A percentile compares a stretch with the other conserved stretches of the same genome.
These are phyloP conservation scores for Mus spicilegus DNA, from an alignment of 2,113 vertebrate genomes.

Conservation along the genomic window DNA sequence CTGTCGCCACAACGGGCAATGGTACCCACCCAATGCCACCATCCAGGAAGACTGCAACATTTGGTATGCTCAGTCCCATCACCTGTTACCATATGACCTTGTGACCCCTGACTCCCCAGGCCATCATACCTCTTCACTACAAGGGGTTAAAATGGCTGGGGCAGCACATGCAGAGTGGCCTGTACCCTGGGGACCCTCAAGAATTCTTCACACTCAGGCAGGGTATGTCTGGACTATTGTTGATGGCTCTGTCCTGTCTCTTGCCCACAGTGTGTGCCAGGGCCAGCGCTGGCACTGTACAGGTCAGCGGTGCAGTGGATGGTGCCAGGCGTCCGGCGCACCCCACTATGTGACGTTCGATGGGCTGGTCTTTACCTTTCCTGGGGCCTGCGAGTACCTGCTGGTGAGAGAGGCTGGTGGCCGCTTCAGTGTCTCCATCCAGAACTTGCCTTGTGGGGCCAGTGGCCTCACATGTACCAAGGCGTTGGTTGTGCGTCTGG, in stretches of 20 bases:
- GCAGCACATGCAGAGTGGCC: neutral
- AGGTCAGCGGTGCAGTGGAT: conserved; percentile 85
- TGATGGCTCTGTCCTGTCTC: neutral
- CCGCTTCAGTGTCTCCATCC: conserved; percentile 89
- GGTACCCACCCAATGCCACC: conserved; percentile 91
- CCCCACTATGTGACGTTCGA: conserved; percentile 96
- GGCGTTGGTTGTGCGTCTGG: conserved; percentile 90
- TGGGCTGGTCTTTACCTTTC: conserved; percentile 91
- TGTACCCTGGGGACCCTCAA: neutral
- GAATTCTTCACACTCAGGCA: neutral
- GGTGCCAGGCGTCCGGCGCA: conserved; percentile 93
- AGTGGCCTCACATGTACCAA: conserved; percentile 94
- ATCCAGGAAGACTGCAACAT: conserved; percentile 94
- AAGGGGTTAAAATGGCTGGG: neutral
- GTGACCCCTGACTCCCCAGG: neutral
- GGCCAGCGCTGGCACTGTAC: conserved; percentile 91
- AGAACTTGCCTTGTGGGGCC: conserved; percentile 94
- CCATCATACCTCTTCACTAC: neutral
- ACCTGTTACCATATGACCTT: neutral
- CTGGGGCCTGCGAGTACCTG: conserved; percentile 94
- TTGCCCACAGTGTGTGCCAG: conserved; percentile 87
- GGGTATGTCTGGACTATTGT: neutral
- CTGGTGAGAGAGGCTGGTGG: conserved; percentile 88
- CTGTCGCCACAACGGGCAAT: conserved; percentile 90
- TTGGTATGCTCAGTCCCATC: conserved; percentile 84